phyloP scores from a whole-genome alignment of 2,113 vertebrate genomes.

The Thermophis baileyi region DNA sequence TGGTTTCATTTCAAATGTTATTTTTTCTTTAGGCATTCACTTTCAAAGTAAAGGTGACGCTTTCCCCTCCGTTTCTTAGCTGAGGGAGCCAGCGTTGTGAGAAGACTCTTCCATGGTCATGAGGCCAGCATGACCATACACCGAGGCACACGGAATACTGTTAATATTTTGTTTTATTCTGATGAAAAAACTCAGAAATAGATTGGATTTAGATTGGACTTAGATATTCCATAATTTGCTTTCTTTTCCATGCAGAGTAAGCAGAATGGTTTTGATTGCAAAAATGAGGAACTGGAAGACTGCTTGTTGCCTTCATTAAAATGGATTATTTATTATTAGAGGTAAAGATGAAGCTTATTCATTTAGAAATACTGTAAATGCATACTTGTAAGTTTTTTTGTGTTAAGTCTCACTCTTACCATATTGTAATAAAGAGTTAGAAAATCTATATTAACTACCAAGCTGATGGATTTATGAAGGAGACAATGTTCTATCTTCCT shows the following conservation, averaged over 20 bases:
- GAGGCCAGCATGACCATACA: not conserved
- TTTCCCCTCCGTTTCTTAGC: not conserved
- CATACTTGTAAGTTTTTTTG: not conserved
- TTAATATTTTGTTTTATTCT: not conserved
- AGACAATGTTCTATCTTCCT: not conserved
- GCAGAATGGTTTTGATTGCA: constrained; percentile 68
- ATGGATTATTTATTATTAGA: constrained; percentile 69
- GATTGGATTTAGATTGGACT: not conserved
- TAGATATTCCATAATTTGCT: constrained; percentile 11
- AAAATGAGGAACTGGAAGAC: constrained; percentile 65
- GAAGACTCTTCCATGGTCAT: too few relatives aligned
- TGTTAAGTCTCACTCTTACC: not conserved
- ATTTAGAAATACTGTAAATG: not conserved
- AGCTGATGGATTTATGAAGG: not conserved
- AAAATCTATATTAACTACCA: not conserved
- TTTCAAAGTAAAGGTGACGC: not conserved
- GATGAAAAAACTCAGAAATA: not conserved
- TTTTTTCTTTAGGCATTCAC: not conserved
- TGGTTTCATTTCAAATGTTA: not conserved
- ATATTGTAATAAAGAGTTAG: not conserved
- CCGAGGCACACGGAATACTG: not conserved
- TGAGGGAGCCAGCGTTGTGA: too few relatives aligned
- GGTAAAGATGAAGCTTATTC: constrained; percentile 65
- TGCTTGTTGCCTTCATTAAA: constrained; percentile 63
- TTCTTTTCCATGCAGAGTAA: constrained; percentile 65